These are phyloP conservation scores for Paraescarpia echinospica DNA, from an alignment of 1,140 invertebrate genomes.

Conservation along the genomic window DNA sequence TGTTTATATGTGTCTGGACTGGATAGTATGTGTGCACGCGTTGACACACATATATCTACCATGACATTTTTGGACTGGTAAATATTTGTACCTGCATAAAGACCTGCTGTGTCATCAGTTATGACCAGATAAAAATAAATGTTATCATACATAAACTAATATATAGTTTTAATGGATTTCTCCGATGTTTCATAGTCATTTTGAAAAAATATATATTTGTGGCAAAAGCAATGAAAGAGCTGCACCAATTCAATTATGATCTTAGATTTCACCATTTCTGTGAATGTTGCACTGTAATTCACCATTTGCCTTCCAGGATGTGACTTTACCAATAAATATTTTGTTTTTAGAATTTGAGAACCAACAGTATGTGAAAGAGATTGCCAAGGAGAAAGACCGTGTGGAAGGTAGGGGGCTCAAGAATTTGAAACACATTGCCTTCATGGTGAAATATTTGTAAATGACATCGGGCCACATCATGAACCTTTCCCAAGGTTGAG, in stretches of 20 bases:
- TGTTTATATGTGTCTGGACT: no score
- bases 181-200: not conserved
- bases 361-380: not conserved
- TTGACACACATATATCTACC: no score
- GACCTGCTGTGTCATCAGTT: not conserved
- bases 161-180: not conserved
- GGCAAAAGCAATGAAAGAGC: not conserved
- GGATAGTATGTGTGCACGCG: no score
- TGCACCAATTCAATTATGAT: not conserved
- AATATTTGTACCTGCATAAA: not conserved
- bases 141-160: not conserved
- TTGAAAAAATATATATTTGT: not conserved
- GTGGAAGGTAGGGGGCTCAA: not conserved
- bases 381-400: not conserved
- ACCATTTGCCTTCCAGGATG: not conserved
- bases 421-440: not conserved
- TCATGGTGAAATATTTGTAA: no score
- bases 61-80: no score
- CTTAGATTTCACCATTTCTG: not conserved
- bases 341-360: not conserved
- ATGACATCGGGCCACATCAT: no score
- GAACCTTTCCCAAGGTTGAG: no score
- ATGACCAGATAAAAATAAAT: not conserved
- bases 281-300: not conserved
- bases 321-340: not conserved